Percentiles rank a stretch among this genome's conserved stretches.
Evolutionary conservation across 1,140 invertebrate genomes (phyloP).

Genomic region (Conus betulinus): DNA sequence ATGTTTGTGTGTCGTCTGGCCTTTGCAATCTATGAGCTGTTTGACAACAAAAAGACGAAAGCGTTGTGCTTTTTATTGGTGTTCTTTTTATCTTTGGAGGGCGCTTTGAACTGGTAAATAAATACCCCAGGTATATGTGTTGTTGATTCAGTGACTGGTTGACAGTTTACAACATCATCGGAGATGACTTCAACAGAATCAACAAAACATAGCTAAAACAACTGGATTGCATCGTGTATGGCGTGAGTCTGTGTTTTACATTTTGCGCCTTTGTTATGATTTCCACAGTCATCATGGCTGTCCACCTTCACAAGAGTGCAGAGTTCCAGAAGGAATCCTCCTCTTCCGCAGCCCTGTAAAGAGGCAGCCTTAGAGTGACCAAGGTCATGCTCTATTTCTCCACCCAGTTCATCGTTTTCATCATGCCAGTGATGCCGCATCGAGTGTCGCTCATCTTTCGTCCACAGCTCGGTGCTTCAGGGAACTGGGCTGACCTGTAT

Average conservation of each 20-base stretch:
- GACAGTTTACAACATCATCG: not conserved
- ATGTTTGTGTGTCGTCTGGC: constrained; percentile 3
- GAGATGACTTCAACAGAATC: not conserved
- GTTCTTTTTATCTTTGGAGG: not conserved
- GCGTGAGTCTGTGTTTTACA: not conserved
- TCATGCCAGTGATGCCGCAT: not conserved
- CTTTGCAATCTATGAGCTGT: not conserved
- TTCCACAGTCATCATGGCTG: not conserved
- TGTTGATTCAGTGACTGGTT: not conserved
- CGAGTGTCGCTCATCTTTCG: not conserved
- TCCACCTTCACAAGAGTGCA: not conserved
- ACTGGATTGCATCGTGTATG: not conserved
- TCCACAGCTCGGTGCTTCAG: not conserved
- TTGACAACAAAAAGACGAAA: not conserved
- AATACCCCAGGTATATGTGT: not conserved
- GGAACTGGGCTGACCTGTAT: not conserved
- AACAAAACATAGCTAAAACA: not conserved
- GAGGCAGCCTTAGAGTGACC: not conserved
- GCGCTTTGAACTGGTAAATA: not conserved
- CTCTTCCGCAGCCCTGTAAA: not conserved
- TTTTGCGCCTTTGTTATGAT: not conserved
- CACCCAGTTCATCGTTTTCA: constrained; percentile 10
- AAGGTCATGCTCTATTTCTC: constrained; percentile 13
- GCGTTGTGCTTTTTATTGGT: not conserved
- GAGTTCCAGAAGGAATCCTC: not conserved